Base-by-base conservation (phyloP, 2,113 vertebrate species). In the Nycticorax nycticorax region DNA sequence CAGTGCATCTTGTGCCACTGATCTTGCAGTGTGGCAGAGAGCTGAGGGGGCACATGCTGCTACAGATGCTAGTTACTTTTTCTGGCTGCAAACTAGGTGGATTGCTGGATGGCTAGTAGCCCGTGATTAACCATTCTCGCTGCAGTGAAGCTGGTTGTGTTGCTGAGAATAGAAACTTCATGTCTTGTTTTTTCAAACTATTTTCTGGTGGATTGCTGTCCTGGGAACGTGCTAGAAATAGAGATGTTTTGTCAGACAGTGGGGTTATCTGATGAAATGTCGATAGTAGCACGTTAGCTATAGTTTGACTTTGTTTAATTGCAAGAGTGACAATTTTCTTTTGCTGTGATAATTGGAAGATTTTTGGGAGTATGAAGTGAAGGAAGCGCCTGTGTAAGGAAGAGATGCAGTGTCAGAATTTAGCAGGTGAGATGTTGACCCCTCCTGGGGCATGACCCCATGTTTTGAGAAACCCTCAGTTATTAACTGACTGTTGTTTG, bases 211-310 rank as follows among this genome's bases (percentile, higher is more conserved):
- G 22, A 17, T 79, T 75, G 33, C 48, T 69, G 24, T 64, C 11
- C 48, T 64, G 39, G 32, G 18, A 78, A 30, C 13, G 24, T 69
- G 69, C 59, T 88, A 50, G 43, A 73, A 77, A 50, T 55, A 63
- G 63, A 76, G 43, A 32, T 48, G 23, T 2, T 35, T 85, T 91
- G 59, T 39, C 19, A 85, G 83, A n/a, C 35, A 74, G 28, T 18
- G 48, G 27, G 7, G 6, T 52, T 93, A 45, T 23, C 32, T 69
- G 53, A 3, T 59, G 28, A 69, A 69, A 30, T 14, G 8, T 72
- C 68, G 37, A 18, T 35, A 32, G 24, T 50, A 81, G 13, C 1
- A 2, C 0, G 0, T 17, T 88, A 57, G 28, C 12, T 41, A 1
- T 53, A 39, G 67, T 32, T 90, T 18, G 12, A 27, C 55, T 82